Base-by-base conservation (phyloP, 1,140 invertebrate species). In the Euura saliciscinereae region DNA sequence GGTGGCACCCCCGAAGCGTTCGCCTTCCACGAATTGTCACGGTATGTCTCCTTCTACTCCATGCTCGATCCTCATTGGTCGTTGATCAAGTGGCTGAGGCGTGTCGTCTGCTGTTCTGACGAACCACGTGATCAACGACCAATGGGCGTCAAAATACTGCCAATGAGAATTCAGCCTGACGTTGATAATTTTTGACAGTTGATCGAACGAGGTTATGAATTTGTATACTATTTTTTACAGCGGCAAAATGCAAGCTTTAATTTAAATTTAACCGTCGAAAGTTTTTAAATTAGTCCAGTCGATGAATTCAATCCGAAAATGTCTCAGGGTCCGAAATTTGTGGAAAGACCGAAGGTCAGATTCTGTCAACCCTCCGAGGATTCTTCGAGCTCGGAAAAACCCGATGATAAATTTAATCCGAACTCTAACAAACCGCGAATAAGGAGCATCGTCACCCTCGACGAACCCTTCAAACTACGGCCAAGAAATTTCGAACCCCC, bases 261-360 rank as follows among this genome's bases (percentile, higher is more conserved):
- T 59, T 59, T 59, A 59, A 59, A 59, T 59, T 59, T 59, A 11
- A 59, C 13, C 51, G 10, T 59, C 13, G 10, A 1, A 8, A 59
- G 3, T 11, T 28, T 28, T 28, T 28, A 28, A 28, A 28, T 28
- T 28, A 28, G 28, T 28, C 28, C 28, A 11, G 51, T 6, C 2
- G 13, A 59, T 11, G 3, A 59, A n/a, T 59, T 59, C 13, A 11
- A 59, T 4, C 51, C 0, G 13, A 59, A 59, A 3, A 59, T 59
- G 51, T 59, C 51, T 59, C 4, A 59, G 3, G 51, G 51, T 8
- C 51, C 3, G 13, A 59, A 59, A 59, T 59, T 59, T 8, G 6
- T 59, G 3, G 51, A 59, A 1, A 74, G 45, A 45, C 81, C 82
- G 28, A 83, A 81, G 68, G 80, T 83, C 68, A 75, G 80, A 68